These are phyloP conservation scores for Myxocyprinus asiaticus DNA, from an alignment of 2,113 vertebrate genomes.

Conservation along the genomic window DNA sequence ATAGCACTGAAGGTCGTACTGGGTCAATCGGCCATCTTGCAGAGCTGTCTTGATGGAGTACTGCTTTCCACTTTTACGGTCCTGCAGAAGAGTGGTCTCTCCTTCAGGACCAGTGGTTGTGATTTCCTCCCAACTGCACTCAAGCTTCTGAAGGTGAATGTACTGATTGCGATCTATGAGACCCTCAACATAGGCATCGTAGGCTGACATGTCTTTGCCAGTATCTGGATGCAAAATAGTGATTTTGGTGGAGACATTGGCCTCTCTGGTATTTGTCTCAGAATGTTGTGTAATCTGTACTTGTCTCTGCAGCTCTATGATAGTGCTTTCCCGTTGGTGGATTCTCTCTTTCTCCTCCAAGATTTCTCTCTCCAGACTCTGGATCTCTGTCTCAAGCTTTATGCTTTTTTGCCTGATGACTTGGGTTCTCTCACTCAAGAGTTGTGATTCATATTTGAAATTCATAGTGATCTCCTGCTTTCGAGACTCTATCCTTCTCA, in stretches of 20 bases:
- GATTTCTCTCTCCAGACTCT: conserved; percentile 83
- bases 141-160: conserved; percentile 87
- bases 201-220: conserved; percentile 90
- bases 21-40: conserved; percentile 80
- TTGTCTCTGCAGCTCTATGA: conserved; percentile 77
- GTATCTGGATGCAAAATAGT: conserved; percentile 93
- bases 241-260: conserved; percentile 90
- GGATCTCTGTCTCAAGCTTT: conserved; percentile 78
- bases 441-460: conserved; percentile 82
- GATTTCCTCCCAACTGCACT: conserved; percentile 95
- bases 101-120: conserved; percentile 82
- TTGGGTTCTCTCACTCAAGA: conserved; percentile 81
- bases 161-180: conserved; percentile 89
- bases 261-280: conserved; percentile 87
- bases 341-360: conserved; percentile 87
- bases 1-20: conserved; percentile 82
- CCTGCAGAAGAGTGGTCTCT: conserved; percentile 82
- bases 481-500: conserved; percentile 79
- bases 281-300: conserved; percentile 78
- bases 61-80: conserved; percentile 91
- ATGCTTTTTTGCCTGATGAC: conserved; percentile 79
- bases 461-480: conserved; percentile 77
- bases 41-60: conserved; percentile 88
- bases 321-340: conserved; percentile 79
- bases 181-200: conserved; percentile 87